Evolutionary conservation across 2,113 vertebrate genomes (phyloP), one percentile per base, ranked within the genome.

Genomic region (Rostratula benghalensis): DNA sequence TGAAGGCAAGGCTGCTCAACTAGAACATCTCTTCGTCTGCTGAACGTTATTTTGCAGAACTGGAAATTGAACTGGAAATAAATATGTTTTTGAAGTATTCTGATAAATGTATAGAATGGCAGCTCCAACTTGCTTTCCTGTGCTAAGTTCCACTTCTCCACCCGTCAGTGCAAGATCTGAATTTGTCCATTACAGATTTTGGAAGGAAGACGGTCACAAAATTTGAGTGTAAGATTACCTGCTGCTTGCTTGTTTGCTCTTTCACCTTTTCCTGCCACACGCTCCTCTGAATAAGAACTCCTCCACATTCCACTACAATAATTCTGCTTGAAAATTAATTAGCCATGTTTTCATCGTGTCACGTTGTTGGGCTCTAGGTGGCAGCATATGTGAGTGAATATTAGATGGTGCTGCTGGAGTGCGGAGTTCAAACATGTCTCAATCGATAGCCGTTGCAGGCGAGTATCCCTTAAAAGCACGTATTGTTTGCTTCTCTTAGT

Each of bases 311-410:
- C 30, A 74, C 33, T 71, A 1, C 17, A 54, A 5, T 69, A 39
- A 54, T 87, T 77, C 65, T 76, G 3, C 60, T 56, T 60, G 43
- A 37, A 85, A 73, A 14, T 41, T 21, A 7, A 21, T 59, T 45
- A n/a, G 48, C 57, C 43, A 31, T 79, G 21, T 60, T 93, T 68
- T 39, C 37, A 54, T 69, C 6, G 22, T 51, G 71, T 63, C 84
- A 64, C 35, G 78, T 67, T 56, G 51, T 9, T 76, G 77, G 80
- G 79, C 97, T 97, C 90, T 97, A 97, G 97, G 64, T 98, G 97
- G 98, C 97, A 98, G 97, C 89, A 97, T 87, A 70, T 83, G 89
- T 95, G 95, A 95, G 57, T 92, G 69, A 93, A 96, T 97, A 80
- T 45, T 81, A 50, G 51, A 31, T 53, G 25, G 46, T 83, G 87